Base-by-base conservation (phyloP, 2,113 vertebrate genomes). In the Cnemophilus loriae region DNA sequence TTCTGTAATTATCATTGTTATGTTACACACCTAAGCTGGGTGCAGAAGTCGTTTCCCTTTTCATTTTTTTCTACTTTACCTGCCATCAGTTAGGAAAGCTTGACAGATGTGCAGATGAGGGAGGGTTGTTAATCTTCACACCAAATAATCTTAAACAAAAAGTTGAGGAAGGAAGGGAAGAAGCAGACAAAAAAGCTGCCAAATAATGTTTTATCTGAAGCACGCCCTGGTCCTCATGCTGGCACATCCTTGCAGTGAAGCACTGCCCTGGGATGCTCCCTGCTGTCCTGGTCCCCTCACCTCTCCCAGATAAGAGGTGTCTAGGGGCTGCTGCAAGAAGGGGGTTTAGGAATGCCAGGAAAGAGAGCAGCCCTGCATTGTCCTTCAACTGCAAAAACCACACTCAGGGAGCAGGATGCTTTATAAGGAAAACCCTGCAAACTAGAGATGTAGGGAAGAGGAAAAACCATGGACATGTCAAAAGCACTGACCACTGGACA, bases 401-500 rank as follows among this genome's bases (percentile, higher is more conserved):
- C 3, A 3, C 16, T n/a, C 7, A 50, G 10, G 30, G 23, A 59
- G 23, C 10, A n/a, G 30, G 5, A 32, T 30, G 27, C 5, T 55
- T 79, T 69, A 6, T n/a, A 44, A 78, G 13, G 39, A 46, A 71
- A 80, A 20, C 11, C 10, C 37, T 84, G 4, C 32, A 77, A 47
- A 16, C 2, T 46, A 33, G 22, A 42, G 19, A 9, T 24, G 41
- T 7, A 53, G 9, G 46, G 46, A 77, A 84, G 49, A 74, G 10
- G 5, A 18, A 26, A 61, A 87, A 15, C 4, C 14, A 56, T 0
- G 1, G 22, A 44, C 0, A 0, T 20, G 11, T 37, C 49, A 65
- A 65, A 91, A 42, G 15, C 21, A 32, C 7, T 57, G 27, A 61
- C 16, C n/a, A n/a, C 10, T 16, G 4, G 17, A 7, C 56, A 70